These are phyloP conservation scores for Eupsittula cactorum DNA, from an alignment of 2,113 vertebrate genomes.

Conservation along the genomic window DNA sequence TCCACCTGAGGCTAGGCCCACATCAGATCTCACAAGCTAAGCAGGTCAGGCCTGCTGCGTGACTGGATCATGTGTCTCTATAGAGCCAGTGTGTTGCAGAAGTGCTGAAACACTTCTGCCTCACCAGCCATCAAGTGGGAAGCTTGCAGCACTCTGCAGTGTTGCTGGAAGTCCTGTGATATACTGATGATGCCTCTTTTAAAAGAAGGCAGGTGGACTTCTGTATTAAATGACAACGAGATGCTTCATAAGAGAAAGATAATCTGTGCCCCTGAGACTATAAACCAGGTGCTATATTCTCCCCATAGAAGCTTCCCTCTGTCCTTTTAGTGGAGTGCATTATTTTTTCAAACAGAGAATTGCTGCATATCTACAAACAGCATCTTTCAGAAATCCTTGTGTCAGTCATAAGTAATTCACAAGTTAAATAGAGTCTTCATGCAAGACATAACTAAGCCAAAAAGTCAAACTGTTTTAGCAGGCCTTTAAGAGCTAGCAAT, in stretches of 20 bases:
- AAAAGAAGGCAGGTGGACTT: background rate
- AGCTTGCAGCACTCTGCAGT: background rate
- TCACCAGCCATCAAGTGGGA: background rate
- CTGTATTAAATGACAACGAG: background rate
- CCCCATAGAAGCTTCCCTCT: background rate
- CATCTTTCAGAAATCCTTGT: background rate
- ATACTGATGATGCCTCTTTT: background rate
- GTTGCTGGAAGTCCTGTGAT: background rate
- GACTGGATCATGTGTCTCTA: background rate
- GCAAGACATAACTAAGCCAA: background rate
- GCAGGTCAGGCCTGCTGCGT: slow-evolving; percentile 44
- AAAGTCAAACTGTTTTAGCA: background rate
- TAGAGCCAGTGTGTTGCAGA: background rate
- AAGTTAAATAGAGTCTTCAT: background rate
- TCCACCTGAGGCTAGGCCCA: background rate
- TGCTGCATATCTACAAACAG: background rate
- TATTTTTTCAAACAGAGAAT: background rate
- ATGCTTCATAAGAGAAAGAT: background rate
- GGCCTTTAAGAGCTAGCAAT: background rate
- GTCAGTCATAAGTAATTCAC: background rate
- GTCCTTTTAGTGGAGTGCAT: background rate
- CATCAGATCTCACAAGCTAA: background rate
- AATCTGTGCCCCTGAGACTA: background rate
- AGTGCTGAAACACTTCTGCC: background rate
- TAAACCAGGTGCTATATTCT: background rate